These are phyloP conservation scores for Scolanthus callimorphus DNA, from an alignment of 92 coral and sea anemone genomes.

Conservation along the genomic window DNA sequence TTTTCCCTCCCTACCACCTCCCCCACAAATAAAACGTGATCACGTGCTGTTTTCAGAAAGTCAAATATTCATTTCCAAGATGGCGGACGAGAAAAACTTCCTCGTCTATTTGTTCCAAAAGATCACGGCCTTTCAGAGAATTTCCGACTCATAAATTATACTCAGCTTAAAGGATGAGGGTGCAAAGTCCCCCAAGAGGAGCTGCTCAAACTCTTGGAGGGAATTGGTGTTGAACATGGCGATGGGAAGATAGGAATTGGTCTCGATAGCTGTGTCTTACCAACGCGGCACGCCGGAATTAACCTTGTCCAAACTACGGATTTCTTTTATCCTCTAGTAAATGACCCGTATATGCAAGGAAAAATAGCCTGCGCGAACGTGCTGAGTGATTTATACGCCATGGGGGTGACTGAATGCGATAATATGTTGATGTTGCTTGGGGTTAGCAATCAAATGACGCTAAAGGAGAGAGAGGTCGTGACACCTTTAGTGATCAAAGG, in stretches of 20 bases:
- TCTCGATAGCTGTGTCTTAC: conserved; percentile 91
- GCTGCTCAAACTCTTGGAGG: conserved; percentile 99
- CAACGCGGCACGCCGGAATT: conserved; percentile 86
- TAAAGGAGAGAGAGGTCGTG: conserved; percentile 76
- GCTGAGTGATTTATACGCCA: conserved; percentile 97
- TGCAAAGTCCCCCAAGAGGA: conserved; percentile 99
- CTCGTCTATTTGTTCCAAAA: conserved; percentile 63
- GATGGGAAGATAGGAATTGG: conserved; percentile 94
- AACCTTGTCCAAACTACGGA: conserved; percentile 95
- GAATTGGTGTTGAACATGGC: conserved; percentile 87
- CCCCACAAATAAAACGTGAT: conserved; percentile 69
- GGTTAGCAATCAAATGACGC: conserved; percentile 85
- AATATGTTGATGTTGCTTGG: conserved; percentile 97
- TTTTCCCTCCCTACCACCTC: conserved; percentile 10
- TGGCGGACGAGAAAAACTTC: conserved; percentile 35
- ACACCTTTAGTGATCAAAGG: conserved; percentile 86
- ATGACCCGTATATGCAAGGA: conserved; percentile 97
- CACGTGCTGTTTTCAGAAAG: too few species aligned
- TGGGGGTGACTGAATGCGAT: conserved; percentile 92
- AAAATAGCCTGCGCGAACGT: conserved; percentile 99
- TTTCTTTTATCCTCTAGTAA: conserved; percentile 95
- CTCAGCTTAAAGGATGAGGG: conserved; percentile 99
- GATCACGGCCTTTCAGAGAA: conserved; percentile 74
- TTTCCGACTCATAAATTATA: conserved; percentile 88
- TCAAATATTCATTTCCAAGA: conserved; percentile 38